Percentiles rank a stretch among this genome's conserved stretches.
phyloP scores from a whole-genome alignment of 2,797 vertebrate genomes.

The Ciconia nigra region DNA sequence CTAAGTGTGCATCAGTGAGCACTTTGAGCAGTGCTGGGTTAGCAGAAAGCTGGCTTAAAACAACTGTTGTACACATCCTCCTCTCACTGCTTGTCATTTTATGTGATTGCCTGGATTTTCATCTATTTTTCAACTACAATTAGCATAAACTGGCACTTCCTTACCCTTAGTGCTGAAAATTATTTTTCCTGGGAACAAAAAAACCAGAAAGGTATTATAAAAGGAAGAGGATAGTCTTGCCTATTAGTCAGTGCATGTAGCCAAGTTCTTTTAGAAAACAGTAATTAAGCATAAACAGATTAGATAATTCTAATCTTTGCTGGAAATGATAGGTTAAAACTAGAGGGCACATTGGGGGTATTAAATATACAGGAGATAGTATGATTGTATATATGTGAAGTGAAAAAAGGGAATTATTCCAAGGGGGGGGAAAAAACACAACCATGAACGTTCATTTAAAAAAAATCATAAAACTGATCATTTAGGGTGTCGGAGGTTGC shows the following conservation, averaged over 20 bases:
- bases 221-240: neutral
- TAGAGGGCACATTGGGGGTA: neutral
- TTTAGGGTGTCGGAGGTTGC: neutral
- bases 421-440: neutral
- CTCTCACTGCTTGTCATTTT: neutral
- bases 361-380: neutral
- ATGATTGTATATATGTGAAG: neutral
- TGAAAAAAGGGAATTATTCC: neutral
- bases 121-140: neutral
- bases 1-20: neutral
- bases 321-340: neutral
- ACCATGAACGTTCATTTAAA: neutral
- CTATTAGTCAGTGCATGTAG: neutral
- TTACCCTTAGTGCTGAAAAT: neutral
- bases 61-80: neutral
- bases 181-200: neutral
- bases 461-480: neutral
- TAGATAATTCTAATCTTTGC: neutral
- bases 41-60: neutral
- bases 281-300: constrained; percentile 26
- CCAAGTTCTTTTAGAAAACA: constrained; percentile 1
- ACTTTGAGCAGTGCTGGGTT: neutral
- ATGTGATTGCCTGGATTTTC: neutral
- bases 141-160: neutral
- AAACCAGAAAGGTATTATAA: neutral